These are phyloP conservation scores for Trichomycterus rosablanca DNA, from an alignment of 2,113 vertebrate species.

Conservation along the genomic window DNA sequence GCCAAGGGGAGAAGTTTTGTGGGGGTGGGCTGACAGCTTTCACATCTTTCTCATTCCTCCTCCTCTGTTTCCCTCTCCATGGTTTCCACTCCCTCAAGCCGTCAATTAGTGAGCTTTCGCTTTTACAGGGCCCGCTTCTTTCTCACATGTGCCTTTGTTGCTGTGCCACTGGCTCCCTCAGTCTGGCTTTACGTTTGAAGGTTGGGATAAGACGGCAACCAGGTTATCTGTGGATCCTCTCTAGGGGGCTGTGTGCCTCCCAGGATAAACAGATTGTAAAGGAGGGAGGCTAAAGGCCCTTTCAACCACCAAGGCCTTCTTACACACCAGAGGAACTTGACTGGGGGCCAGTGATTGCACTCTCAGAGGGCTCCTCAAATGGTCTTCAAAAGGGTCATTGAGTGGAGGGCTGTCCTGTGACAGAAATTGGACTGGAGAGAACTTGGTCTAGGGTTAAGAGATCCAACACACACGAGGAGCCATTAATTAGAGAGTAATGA, in stretches of 20 bases:
- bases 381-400: conserved; percentile 42
- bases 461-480: conserved; percentile 3
- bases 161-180: conserved; percentile 41
- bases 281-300: conserved; percentile 52
- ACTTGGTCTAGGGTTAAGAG: conserved; percentile 9
- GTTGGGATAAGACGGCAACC: conserved; percentile 62
- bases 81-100: conserved; percentile 60
- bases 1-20: conserved; percentile 39
- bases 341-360: conserved; percentile 43
- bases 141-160: conserved; percentile 65
- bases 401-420: conserved; percentile 35
- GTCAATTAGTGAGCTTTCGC: conserved; percentile 65
- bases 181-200: conserved; percentile 62
- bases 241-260: conserved; percentile 56
- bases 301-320: conserved; percentile 51
- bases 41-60: conserved; percentile 51
- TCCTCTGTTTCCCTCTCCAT: conserved; percentile 47
- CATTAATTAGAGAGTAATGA: conserved; percentile 13
- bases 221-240: conserved; percentile 65
- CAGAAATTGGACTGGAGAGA: conserved; percentile 36
- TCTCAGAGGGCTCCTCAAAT: conserved; percentile 43
- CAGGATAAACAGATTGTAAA: conserved; percentile 45
- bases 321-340: conserved; percentile 39
- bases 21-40: conserved; percentile 53
- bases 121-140: conserved; percentile 56